Conservation (phyloP, 2,113 vertebrate genomes). For the mouse (Mus musculus) region GRCm39 chr5:25947001-25947500, state of each 20-base stretch:
- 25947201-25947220: rapidly evolving
- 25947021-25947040: neutral
- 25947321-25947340: neutral
- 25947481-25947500: neutral
- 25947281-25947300: neutral
- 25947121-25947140: neutral
- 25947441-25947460: neutral
- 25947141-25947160: neutral
- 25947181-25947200: rapidly evolving
- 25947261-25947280: neutral
- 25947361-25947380: neutral
- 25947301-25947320: neutral
- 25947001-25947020: neutral
- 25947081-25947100: neutral
- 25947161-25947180: rapidly evolving
- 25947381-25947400: neutral
- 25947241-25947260: too few relatives aligned
- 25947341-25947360: neutral
- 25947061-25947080: neutral
- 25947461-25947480: neutral
- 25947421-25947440: neutral
- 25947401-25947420: neutral
- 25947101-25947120: neutral
- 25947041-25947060: neutral
- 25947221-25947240: too few relatives aligned